Base-by-base conservation (phyloP, 2,113 vertebrate species). In the Sapayoa aenigma region DNA sequence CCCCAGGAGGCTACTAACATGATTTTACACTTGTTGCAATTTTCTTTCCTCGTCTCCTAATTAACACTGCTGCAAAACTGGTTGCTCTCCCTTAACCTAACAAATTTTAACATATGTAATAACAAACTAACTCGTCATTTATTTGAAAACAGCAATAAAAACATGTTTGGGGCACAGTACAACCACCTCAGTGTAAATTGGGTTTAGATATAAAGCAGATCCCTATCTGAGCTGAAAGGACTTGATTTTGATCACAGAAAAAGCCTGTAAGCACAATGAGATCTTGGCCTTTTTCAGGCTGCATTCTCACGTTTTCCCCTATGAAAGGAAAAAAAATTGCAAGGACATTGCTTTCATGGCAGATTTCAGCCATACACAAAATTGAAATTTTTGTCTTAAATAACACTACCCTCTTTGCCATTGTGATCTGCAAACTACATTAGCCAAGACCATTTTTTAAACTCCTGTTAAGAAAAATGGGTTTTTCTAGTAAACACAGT, bases 331-430 rank as follows among this genome's bases (percentile, higher is more conserved):
- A 5, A 14, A 25, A 14, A 67, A 82, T 27, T 52, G 21, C 83
- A 72, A 79, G 68, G 55, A 62, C 41, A 13, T 90, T 93, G 87
- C 60, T 75, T 82, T 56, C 39, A 84, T 63, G 55, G 53, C 63
- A 90, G 53, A 69, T 90, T 86, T 94, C 55, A 73, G 28, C 53
- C 59, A 60, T 39, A 49, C 0, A 84, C 24, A 44, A 90, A 95
- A 94, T 66, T 60, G 71, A 73, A 84, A 46, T 21, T 84, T 93
- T 75, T 72, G 65, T 72, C 55, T 83, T 83, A 90, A 94, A 89
- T 52, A 94, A 89, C n/a, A 49, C 52, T 55, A 14, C 53, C 66
- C 39, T 85, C 27, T 59, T 79, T 52, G 63, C 72, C 93, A 84
- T 59, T 58, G 76, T 4, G 5, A 90, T 49, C 52, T 72, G 62